Evolutionary conservation across 2,113 vertebrate genomes (phyloP).

Genomic region (Datnioides undecimradiatus): DNA sequence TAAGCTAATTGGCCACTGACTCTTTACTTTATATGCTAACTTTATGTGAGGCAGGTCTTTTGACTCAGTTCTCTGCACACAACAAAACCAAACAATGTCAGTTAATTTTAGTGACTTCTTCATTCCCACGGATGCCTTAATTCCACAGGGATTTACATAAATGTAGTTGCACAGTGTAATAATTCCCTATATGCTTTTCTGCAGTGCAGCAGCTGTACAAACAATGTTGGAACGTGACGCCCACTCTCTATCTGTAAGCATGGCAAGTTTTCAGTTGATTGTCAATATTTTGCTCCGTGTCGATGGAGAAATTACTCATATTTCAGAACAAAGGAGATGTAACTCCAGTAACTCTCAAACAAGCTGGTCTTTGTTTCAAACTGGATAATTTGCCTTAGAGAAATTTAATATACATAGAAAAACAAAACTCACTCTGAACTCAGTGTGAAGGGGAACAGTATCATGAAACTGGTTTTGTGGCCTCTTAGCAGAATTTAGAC

Average conservation of each 20-base stretch:
- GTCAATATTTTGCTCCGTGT: slow-evolving; percentile 24
- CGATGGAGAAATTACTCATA: slow-evolving; percentile 26
- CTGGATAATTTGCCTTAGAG: slow-evolving; percentile 16
- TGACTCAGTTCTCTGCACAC: no score
- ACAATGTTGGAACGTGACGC: slow-evolving; percentile 36
- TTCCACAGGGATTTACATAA: slow-evolving; percentile 13
- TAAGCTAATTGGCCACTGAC: no score
- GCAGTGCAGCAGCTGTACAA: slow-evolving; percentile 51
- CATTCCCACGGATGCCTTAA: background rate
- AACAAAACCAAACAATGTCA: no score
- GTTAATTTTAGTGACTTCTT: background rate
- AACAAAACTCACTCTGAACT: slow-evolving; percentile 7
- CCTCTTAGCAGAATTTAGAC: slow-evolving; percentile 5
- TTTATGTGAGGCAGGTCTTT: no score
- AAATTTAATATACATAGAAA: slow-evolving; percentile 24
- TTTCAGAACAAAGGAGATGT: slow-evolving; percentile 30
- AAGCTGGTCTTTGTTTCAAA: slow-evolving; percentile 43
- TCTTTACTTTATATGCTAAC: no score
- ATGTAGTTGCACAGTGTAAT: slow-evolving; percentile 18
- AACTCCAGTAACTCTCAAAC: slow-evolving; percentile 11
- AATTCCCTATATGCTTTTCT: slow-evolving; percentile 1
- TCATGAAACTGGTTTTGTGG: slow-evolving; percentile 13
- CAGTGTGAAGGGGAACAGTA: slow-evolving; percentile 17
- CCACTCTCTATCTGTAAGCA: slow-evolving; percentile 23
- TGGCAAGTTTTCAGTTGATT: slow-evolving; percentile 18